Evolutionary conservation across 2,797 vertebrate species (phyloP), one percentile per base, ranked within the genome.

Genomic region (Anas flavirostris): DNA sequence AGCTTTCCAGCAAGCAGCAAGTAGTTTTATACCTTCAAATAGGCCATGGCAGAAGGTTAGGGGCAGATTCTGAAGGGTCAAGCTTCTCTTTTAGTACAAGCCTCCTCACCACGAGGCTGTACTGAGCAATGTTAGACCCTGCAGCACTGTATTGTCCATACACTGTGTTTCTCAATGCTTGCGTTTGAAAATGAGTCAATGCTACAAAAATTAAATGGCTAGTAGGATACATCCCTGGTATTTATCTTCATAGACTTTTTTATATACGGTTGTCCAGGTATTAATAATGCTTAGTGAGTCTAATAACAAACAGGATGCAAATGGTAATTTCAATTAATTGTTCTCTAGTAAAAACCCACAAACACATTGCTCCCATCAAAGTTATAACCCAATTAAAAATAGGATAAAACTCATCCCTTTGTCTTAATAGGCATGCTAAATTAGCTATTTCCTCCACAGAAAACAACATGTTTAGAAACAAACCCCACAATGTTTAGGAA

Each of bases 381-480:
- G 59, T 88, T 82, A 48, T 48, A 48, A 70, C 68, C 43, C 81
- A 87, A 82, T 92, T 95, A 78, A 94, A 94, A 93, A 33, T 15
- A 77, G 76, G 73, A 63, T 81, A 76, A 72, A 88, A 72, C 72
- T 88, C 68, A 83, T 93, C 69, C 77, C 25, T 94, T 90, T 86
- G 63, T 91, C 64, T 91, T 93, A 93, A 91, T 74, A 84, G 23
- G 70, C 83, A 43, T 87, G 83, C 50, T 90, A 93, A 95, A 84
- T 86, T 46, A 90, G 75, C 68, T 64, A 1, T 80, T 94, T 87
- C 86, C 70, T 94, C 59, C 56, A 29, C 72, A 88, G 62, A 37
- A 17, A 67, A 70, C 22, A 66, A 70, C 48, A 62, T 1, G 39
- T 31, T 37, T 44, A 19, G 50, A 88, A 92, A 82, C 50, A 83